Evolutionary conservation across 1,140 invertebrate species (phyloP).

Genomic region (Pseudomyrmex pallidus): DNA sequence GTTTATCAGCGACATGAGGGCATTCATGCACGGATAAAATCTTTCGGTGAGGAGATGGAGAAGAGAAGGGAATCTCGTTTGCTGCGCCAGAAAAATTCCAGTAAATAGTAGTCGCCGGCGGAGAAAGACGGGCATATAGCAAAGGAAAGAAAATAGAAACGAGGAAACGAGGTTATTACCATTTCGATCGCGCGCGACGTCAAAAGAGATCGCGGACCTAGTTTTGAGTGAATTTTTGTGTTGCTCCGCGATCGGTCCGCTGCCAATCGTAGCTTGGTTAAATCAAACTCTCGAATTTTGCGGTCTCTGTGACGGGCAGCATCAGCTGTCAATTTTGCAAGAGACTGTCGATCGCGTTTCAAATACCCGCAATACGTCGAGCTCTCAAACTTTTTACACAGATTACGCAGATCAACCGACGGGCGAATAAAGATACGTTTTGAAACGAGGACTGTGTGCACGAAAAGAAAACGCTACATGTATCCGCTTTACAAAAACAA

Average conservation of each 20-base stretch:
- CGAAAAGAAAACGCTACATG: too few relatives aligned
- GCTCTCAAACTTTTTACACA: slow-evolving; percentile 6
- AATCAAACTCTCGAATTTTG: slow-evolving; percentile 48
- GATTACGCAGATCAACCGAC: slow-evolving; percentile 3
- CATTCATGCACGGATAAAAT: slow-evolving; percentile 69
- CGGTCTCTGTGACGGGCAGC: slow-evolving; percentile 35
- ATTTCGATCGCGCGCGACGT: slow-evolving; percentile 70
- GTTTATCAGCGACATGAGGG: slow-evolving; percentile 71
- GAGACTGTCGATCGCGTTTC: slow-evolving; percentile 51
- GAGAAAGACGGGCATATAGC: slow-evolving; percentile 24
- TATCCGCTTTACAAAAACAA: too few relatives aligned
- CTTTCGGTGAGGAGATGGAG: slow-evolving; percentile 50
- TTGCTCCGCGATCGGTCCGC: not conserved
- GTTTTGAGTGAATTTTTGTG: slow-evolving; percentile 31
- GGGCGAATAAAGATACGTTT: not conserved
- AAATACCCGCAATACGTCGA: slow-evolving; percentile 21
- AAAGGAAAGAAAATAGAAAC: slow-evolving; percentile 64
- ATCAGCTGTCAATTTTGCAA: slow-evolving; percentile 46
- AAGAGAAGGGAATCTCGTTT: not conserved
- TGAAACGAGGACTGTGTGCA: too few relatives aligned
- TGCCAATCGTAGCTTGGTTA: slow-evolving; percentile 36
- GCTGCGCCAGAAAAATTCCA: slow-evolving; percentile 28
- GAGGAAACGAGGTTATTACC: slow-evolving; percentile 65
- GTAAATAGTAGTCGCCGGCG: slow-evolving; percentile 17
- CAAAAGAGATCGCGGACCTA: slow-evolving; percentile 1